Evolutionary conservation across 2,113 vertebrate genomes (phyloP).

Genomic region (Aleadryas rufinucha): DNA sequence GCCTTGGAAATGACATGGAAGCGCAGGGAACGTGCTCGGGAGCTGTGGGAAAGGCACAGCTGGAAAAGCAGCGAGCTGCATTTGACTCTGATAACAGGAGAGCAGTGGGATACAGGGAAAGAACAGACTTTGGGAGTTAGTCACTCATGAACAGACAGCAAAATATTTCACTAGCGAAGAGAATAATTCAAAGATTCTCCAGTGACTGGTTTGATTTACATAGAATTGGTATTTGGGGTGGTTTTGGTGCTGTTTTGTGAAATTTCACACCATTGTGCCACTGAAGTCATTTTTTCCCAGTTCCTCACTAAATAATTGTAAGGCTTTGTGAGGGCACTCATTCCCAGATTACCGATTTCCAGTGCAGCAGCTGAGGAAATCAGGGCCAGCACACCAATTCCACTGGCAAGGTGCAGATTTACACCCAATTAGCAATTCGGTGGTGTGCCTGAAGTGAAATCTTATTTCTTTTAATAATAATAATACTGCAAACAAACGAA

Average conservation of each 20-base stretch:
- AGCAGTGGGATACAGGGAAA: not conserved
- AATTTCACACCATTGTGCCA: not conserved
- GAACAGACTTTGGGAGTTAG: not conserved
- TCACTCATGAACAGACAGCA: not conserved
- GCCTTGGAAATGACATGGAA: conserved; percentile 71
- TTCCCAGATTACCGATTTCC: not conserved
- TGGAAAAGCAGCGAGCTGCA: conserved; percentile 30
- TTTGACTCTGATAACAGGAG: not conserved
- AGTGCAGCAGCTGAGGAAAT: not conserved
- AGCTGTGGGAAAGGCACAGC: conserved; percentile 73
- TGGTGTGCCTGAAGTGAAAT: not conserved
- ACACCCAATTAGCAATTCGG: not conserved
- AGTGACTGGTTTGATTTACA: not conserved
- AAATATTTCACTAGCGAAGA: not conserved
- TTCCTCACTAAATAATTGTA: not conserved
- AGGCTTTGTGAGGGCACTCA: not conserved
- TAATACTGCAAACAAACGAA: not conserved
- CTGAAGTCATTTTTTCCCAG: not conserved
- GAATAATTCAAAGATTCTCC: not conserved
- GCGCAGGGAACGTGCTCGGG: not conserved
- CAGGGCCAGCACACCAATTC: not conserved
- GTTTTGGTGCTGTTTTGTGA: not conserved
- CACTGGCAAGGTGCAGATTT: not conserved
- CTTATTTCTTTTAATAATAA: not conserved
- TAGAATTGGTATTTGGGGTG: not conserved